phyloP scores from a whole-genome alignment of 2,113 vertebrate species.

The Melanocharis versteri region DNA sequence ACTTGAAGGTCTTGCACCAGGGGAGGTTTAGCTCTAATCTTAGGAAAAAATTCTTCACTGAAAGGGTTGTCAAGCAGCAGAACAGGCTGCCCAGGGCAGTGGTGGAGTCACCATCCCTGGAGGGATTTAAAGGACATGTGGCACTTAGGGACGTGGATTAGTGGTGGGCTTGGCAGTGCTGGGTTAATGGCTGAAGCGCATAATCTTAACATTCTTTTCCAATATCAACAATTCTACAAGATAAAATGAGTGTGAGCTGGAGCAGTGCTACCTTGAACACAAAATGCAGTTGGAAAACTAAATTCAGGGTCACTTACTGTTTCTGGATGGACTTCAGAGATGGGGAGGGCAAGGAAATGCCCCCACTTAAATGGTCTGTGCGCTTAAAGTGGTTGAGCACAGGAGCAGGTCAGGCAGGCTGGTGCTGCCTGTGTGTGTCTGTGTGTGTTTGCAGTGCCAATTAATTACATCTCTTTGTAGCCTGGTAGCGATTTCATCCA shows the following conservation, averaged over 20 bases:
- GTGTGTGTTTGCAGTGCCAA: background rate
- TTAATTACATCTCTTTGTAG: conserved; percentile 19
- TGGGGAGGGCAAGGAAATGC: background rate
- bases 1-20: too few relatives aligned
- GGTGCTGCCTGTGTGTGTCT: background rate
- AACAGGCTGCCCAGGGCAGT: background rate
- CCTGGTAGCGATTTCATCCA: background rate
- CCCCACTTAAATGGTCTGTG: background rate
- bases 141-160: background rate
- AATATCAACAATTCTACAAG: background rate
- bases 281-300: background rate
- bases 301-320: background rate
- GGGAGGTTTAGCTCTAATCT: background rate
- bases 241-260: background rate
- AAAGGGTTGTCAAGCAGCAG: too few relatives aligned
- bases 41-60: background rate
- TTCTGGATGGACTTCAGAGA: background rate
- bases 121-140: background rate
- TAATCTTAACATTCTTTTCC: background rate
- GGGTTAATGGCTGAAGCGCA: background rate
- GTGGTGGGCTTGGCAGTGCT: background rate
- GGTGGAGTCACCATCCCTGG: background rate
- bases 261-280: background rate
- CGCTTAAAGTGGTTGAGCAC: background rate
- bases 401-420: background rate